phyloP scores from a whole-genome alignment of 1,140 invertebrate genomes.

The Leptinotarsa undecemlineata region DNA sequence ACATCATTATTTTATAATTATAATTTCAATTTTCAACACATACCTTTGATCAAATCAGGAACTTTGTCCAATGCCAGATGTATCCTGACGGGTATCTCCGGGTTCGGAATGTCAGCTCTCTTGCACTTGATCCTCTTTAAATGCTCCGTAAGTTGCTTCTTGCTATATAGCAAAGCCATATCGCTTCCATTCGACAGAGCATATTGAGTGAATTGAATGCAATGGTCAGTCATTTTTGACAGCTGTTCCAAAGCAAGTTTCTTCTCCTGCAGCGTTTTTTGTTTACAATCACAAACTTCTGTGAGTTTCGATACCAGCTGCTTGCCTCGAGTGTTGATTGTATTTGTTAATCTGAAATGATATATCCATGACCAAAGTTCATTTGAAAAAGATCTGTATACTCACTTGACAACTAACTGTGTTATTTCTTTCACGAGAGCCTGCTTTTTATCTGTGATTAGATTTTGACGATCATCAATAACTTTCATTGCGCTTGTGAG shows the following conservation, averaged over 20 bases:
- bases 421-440: slow-evolving; percentile 83
- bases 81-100: slow-evolving; percentile 80
- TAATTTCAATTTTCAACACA: slow-evolving; percentile 30
- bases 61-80: slow-evolving; percentile 76
- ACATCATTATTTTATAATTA: background rate
- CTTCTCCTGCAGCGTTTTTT: slow-evolving; percentile 80
- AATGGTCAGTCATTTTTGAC: slow-evolving; percentile 82
- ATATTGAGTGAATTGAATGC: slow-evolving; percentile 79
- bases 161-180: slow-evolving; percentile 81
- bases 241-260: slow-evolving; percentile 78
- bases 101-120: slow-evolving; percentile 81
- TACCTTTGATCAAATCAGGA: slow-evolving; percentile 76
- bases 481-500: slow-evolving; percentile 85
- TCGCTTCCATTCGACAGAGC: slow-evolving; percentile 79
- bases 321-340: slow-evolving; percentile 80
- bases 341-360: slow-evolving; percentile 71
- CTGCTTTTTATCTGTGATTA: slow-evolving; percentile 83
- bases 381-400: slow-evolving; percentile 9
- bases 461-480: slow-evolving; percentile 78
- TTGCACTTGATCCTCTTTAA: slow-evolving; percentile 78
- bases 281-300: slow-evolving; percentile 82
- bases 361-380: background rate
- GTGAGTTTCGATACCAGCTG: slow-evolving; percentile 76
- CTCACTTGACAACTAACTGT: slow-evolving; percentile 80
- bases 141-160: slow-evolving; percentile 75